phyloP scores from a whole-genome alignment of 2,797 vertebrate genomes.

The Melanotaenia parkinsoni region DNA sequence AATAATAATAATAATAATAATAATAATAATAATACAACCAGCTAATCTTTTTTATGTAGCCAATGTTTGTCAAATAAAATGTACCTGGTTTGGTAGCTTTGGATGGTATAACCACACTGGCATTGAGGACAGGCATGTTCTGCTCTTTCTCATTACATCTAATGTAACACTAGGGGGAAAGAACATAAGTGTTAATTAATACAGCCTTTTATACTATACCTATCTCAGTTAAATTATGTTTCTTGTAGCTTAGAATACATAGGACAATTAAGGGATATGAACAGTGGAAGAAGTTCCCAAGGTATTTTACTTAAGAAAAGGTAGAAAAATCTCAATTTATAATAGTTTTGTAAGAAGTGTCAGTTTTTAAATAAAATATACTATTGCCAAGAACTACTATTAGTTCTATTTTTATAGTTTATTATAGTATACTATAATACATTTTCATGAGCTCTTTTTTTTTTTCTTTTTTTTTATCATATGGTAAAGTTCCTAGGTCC shows the following conservation, averaged over 20 bases:
- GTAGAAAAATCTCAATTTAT: neutral
- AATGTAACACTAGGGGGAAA: constrained; percentile 51
- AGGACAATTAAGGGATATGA: neutral
- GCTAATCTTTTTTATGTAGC: neutral
- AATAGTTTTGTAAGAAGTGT: neutral
- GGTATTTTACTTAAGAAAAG: neutral
- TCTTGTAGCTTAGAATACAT: neutral
- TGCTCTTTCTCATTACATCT: constrained; percentile 81
- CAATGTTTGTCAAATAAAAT: neutral
- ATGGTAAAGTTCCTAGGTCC: too few species aligned
- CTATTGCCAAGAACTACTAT: neutral
- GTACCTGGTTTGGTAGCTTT: constrained; percentile 84
- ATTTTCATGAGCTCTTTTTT: too few species aligned
- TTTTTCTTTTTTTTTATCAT: too few species aligned
- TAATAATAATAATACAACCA: neutral
- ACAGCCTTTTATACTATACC: neutral
- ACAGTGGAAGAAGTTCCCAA: neutral
- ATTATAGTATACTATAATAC: too few species aligned
- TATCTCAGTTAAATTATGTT: neutral
- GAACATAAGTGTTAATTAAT: constrained; percentile 11
- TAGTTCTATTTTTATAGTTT: too few species aligned
- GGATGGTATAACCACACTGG: constrained; percentile 63
- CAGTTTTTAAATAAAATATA: neutral
- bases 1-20: neutral
- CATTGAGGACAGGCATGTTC: constrained; percentile 68